Percentiles rank a stretch among this genome's conserved stretches.
These are phyloP conservation scores for Geotrupes spiniger DNA, from an alignment of 2,888 invertebrate species.

Conservation along the genomic window DNA sequence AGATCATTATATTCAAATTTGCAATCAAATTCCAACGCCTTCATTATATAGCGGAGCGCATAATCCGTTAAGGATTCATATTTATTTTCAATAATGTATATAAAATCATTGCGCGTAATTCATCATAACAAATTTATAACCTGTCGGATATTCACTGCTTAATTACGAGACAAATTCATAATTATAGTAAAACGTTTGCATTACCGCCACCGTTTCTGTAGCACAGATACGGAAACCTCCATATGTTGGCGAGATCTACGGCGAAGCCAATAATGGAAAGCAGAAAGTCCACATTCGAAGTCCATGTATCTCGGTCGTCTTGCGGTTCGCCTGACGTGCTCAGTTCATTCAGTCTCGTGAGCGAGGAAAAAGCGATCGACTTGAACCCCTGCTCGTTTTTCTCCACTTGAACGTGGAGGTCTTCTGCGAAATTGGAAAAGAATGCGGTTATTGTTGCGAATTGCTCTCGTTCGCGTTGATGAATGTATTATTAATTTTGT, in stretches of 20 bases:
- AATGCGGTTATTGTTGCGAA: conserved; percentile 1
- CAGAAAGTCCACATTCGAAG: conserved; percentile 76
- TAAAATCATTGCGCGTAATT: too few relatives aligned
- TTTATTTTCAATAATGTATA: too few relatives aligned
- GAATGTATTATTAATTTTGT: too few relatives aligned
- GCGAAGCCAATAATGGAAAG: conserved; percentile 83
- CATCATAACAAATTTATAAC: too few relatives aligned
- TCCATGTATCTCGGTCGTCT: conserved; percentile 75
- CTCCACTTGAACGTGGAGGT: conserved; percentile 50
- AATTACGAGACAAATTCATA: too few relatives aligned
- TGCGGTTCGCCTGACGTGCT: conserved; percentile 45
- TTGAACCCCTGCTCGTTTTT: conserved; percentile 48
- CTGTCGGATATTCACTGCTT: too few relatives aligned
- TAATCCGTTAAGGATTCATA: too few relatives aligned
- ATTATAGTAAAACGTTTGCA: too few relatives aligned
- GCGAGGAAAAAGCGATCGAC: conserved; percentile 47
- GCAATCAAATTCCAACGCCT: too few relatives aligned
- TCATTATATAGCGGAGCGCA: too few relatives aligned
- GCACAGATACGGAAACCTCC: conserved; percentile 78
- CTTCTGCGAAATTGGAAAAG: conserved; percentile 38
- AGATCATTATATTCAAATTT: too few relatives aligned
- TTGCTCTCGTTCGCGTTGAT: too few relatives aligned
- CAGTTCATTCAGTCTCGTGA: conserved; percentile 47
- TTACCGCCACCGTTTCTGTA: conserved; percentile 76
- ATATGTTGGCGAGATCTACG: conserved; percentile 83